Evolutionary conservation across 2,113 vertebrate genomes (phyloP).

Genomic region (Marmota flaviventris): DNA sequence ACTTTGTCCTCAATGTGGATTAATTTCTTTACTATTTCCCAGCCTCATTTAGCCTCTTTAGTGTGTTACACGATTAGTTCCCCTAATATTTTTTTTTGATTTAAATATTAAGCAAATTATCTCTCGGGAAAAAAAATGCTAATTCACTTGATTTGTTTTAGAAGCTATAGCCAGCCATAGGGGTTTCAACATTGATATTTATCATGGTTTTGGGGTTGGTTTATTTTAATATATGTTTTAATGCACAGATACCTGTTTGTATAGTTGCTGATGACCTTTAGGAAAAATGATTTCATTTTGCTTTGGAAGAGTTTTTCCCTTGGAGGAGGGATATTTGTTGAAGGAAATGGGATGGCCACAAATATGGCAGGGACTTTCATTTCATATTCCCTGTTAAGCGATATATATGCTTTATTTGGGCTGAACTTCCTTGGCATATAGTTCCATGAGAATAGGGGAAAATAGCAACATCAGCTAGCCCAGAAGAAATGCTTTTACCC

Average conservation of each 20-base stretch:
- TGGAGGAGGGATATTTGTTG: slow-evolving; percentile 14
- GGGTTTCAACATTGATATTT: slow-evolving; percentile 7
- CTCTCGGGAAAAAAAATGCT: slow-evolving; percentile 44
- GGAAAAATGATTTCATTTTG: slow-evolving; percentile 17
- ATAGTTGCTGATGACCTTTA: slow-evolving; percentile 6
- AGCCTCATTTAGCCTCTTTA: slow-evolving; percentile 67
- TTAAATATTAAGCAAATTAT: slow-evolving; percentile 69
- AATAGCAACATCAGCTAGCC: background rate
- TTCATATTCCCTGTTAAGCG: background rate
- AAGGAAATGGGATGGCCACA: background rate
- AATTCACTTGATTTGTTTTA: slow-evolving; percentile 58
- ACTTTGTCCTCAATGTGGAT: slow-evolving; percentile 63
- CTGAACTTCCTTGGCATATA: slow-evolving; percentile 1
- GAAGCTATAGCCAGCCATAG: background rate
- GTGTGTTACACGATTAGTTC: slow-evolving; percentile 48
- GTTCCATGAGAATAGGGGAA: slow-evolving; percentile 49
- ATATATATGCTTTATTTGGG: slow-evolving; percentile 36
- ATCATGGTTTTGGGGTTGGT: background rate
- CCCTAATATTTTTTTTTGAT: slow-evolving; percentile 71
- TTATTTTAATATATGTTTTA: slow-evolving; percentile 1
- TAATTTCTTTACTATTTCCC: slow-evolving; percentile 68
- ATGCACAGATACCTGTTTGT: background rate
- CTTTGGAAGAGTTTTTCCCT: background rate
- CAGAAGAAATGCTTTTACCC: slow-evolving; percentile 5
- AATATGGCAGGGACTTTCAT: background rate